A percentile compares a stretch with the other conserved stretches of the same genome.
phyloP scores from a whole-genome alignment of 2,888 invertebrate species.

The Epistrophe grossulariae region DNA sequence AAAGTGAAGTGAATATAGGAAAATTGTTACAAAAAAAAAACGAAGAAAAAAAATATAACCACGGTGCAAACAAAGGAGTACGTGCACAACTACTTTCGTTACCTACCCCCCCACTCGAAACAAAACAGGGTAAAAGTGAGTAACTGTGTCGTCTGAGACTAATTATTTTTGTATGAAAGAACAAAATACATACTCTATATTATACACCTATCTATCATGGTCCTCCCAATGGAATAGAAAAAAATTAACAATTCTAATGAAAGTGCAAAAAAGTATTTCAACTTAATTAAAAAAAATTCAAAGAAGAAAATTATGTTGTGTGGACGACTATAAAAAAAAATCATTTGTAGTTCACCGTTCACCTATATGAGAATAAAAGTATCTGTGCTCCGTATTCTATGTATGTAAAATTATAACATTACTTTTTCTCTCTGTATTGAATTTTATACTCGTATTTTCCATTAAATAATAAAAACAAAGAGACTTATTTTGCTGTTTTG shows the following conservation, averaged over 20 bases:
- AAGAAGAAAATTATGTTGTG: slow-evolving; percentile 28
- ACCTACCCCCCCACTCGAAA: slow-evolving; percentile 21
- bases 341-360: slow-evolving; percentile 71
- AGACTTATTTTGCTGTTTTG: background rate
- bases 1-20: slow-evolving; percentile 45
- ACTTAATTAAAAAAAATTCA: slow-evolving; percentile 64
- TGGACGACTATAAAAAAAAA: slow-evolving; percentile 61
- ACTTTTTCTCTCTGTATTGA: slow-evolving; percentile 17
- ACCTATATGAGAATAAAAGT: slow-evolving; percentile 26
- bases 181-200: background rate
- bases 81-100: slow-evolving; percentile 32
- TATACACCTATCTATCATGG: background rate
- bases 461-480: slow-evolving; percentile 32
- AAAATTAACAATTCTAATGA: slow-evolving; percentile 55
- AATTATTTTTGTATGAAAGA: slow-evolving; percentile 26
- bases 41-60: slow-evolving; percentile 45
- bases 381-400: background rate
- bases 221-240: slow-evolving; percentile 19
- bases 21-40: slow-evolving; percentile 46
- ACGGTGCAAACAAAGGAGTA: slow-evolving; percentile 64
- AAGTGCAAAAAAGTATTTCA: slow-evolving; percentile 57
- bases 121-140: slow-evolving; percentile 59
- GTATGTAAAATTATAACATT: slow-evolving; percentile 33
- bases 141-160: slow-evolving; percentile 35
- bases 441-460: slow-evolving; percentile 19